Conservation (phyloP, 2,888 invertebrate genomes). For the Eledona agricola region DNA sequence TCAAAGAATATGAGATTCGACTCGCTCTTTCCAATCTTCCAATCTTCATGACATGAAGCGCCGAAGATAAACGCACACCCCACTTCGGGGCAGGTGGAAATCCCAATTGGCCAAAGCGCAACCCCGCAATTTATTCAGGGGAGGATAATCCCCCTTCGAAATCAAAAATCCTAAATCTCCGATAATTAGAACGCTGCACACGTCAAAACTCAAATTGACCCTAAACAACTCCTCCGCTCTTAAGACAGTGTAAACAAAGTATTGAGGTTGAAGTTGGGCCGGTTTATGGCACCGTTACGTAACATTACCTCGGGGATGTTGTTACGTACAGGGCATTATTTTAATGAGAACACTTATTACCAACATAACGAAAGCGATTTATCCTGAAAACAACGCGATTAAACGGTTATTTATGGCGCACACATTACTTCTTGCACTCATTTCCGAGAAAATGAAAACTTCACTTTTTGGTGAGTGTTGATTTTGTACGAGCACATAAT, state of each 20-base stretch:
- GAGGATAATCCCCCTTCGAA: slow-evolving; percentile 37
- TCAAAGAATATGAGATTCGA: no score
- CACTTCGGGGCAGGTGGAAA: no score
- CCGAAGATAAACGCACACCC: slow-evolving; percentile 16
- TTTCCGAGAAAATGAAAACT: background rate
- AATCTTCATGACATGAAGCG: slow-evolving; percentile 5
- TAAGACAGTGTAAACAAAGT: slow-evolving; percentile 22
- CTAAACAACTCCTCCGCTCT: slow-evolving; percentile 16
- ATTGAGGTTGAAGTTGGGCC: slow-evolving; percentile 23
- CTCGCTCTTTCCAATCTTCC: no score
- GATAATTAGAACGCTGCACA: slow-evolving; percentile 42
- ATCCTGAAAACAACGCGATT: slow-evolving; percentile 18
- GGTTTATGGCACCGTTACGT: slow-evolving; percentile 23
- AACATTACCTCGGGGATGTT: slow-evolving; percentile 22
- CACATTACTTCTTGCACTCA: slow-evolving; percentile 4
- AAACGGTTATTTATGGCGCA: slow-evolving; percentile 11
- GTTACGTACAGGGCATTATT: slow-evolving; percentile 25
- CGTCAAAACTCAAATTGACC: slow-evolving; percentile 23
- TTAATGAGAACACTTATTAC: slow-evolving; percentile 27
- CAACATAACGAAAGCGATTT: slow-evolving; percentile 21
- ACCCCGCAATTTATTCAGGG: slow-evolving; percentile 39
- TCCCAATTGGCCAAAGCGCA: slow-evolving; percentile 27
- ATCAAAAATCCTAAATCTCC: slow-evolving; percentile 49
- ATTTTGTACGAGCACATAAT: no score
- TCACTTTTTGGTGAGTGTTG: background rate